Evolutionary conservation across 2,113 vertebrate species (phyloP), one percentile per base, ranked within the genome.

Genomic region (Polypterus bichir): DNA sequence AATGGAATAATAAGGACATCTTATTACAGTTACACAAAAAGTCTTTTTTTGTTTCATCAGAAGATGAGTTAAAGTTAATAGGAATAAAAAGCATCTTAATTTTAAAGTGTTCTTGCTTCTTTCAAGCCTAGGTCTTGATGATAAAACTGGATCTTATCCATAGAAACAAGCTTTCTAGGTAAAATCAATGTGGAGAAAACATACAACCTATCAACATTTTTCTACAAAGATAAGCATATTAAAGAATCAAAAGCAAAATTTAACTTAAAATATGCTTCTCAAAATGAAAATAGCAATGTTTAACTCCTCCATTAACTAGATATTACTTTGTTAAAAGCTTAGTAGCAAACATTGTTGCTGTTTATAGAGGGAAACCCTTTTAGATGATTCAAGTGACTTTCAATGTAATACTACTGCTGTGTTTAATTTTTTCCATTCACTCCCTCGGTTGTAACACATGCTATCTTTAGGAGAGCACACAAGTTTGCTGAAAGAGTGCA

Each of bases 291-390:
- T 8, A 3, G 7, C 51, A 7, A 8, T 4, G 4, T 10, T 52
- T 52, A 46, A 46, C 8, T 7, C 58, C 58, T 8, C 62, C 70
- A 68, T 68, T 58, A 62, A 71, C 66, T 71, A 45, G 64, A 63
- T 67, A 68, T 74, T 68, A 70, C 76, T 69, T 78, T 81, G 76
- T 68, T 67, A 68, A 70, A 76, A 66, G 78, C 71, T 73, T 72
- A 63, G 64, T 69, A 64, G 73, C 67, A 52, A 73, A 83, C 82
- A 75, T 76, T 46, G 81, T 75, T 83, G 80, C 83, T 88, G 86
- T 90, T 91, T 87, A 90, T 81, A 71, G 77, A 81, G 83, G 88
- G 86, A 89, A 89, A 86, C 86, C 87, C 82, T 73, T 71, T 75
- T 74, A 76, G 78, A 71, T 78, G 64, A 66, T 69, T 77, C 81